Base-by-base conservation (phyloP, 2,888 invertebrate genomes). In the Nowickia ferox region DNA sequence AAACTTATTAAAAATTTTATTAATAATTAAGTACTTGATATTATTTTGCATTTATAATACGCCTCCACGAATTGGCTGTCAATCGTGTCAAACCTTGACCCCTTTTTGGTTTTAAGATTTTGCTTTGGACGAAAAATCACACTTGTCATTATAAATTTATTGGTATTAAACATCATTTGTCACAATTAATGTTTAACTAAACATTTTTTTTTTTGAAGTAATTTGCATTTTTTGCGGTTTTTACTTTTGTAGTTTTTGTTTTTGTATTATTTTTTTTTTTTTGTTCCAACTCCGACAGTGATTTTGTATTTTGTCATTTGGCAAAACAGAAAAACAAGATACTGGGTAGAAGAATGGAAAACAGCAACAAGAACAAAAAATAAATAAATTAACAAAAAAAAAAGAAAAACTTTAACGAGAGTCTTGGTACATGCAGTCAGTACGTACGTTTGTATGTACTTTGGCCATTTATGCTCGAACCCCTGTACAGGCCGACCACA, bases 191-290 rank as follows among this genome's bases (percentile, higher is more conserved):
- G 80, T 83, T 80, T 68, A 72, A 72, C 74, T 68, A 84, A 78
- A 87, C 55, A 59, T 66, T 76, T 81, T 69, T 75, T 53, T 75
- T 55, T 57, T 38, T 46, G 65, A 76, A 76, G 76, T 82, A 88
- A 89, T 89, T 89, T 89, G 87, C 88, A 89, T 88, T 88, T 87
- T 83, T 65, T 89, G 89, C 87, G 89, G 89, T 87, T 87, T 86
- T 44, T 72, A 57, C 63, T 48, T 53, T 81, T 79, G n/a, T 53
- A 71, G 76, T 71, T n/a, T n/a, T n/a, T n/a, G n/a, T n/a, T n/a
- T n/a, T n/a, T n/a, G n/a, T n/a, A n/a, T n/a, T n/a, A n/a, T n/a
- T n/a, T n/a, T n/a, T n/a, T 84, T 87, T 46, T 61, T 76, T 46
- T 13, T 61, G 42, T 38, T n/a, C n/a, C 13, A 48, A n/a, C 48